Percentiles rank a stretch among this genome's conserved stretches.
Evolutionary conservation across 1,140 invertebrate genomes (phyloP).

Genomic region (Drosophila trapezifrons): DNA sequence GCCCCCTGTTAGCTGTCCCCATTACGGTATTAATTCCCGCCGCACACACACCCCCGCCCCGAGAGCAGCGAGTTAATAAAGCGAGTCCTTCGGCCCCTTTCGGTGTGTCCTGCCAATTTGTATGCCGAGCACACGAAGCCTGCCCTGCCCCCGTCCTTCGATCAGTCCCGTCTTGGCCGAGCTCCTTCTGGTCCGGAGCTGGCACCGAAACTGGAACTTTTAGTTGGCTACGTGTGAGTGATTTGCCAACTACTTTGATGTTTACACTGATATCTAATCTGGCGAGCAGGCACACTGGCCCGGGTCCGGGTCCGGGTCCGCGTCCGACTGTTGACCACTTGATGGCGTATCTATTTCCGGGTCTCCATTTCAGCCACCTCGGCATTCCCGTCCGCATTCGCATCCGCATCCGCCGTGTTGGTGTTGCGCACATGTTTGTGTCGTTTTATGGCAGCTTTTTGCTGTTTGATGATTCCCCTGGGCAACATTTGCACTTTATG

Average conservation of each 20-base stretch:
- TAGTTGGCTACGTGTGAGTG: slow-evolving; percentile 64
- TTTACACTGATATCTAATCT: slow-evolving; percentile 67
- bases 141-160: not conserved
- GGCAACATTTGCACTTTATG: slow-evolving; percentile 78
- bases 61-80: slow-evolving; percentile 23
- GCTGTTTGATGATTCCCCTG: slow-evolving; percentile 76
- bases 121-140: slow-evolving; percentile 24
- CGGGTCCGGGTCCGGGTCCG: not conserved
- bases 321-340: slow-evolving; percentile 61
- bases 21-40: slow-evolving; percentile 37
- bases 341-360: slow-evolving; percentile 71
- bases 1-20: slow-evolving; percentile 2
- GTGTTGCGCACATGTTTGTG: slow-evolving; percentile 69
- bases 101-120: slow-evolving; percentile 35
- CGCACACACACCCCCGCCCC: not conserved
- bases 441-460: slow-evolving; percentile 75
- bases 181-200: slow-evolving; percentile 1
- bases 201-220: slow-evolving; percentile 21
- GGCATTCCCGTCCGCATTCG: not conserved
- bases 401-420: slow-evolving; percentile 14
- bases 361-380: slow-evolving; percentile 12
- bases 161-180: not conserved
- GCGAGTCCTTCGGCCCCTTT: not conserved
- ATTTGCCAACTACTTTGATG: slow-evolving; percentile 69
- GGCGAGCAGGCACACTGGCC: slow-evolving; percentile 13